These are phyloP conservation scores for Drosophila sp. DNA, from an alignment of 1,140 invertebrate genomes.

Conservation along the genomic window DNA sequence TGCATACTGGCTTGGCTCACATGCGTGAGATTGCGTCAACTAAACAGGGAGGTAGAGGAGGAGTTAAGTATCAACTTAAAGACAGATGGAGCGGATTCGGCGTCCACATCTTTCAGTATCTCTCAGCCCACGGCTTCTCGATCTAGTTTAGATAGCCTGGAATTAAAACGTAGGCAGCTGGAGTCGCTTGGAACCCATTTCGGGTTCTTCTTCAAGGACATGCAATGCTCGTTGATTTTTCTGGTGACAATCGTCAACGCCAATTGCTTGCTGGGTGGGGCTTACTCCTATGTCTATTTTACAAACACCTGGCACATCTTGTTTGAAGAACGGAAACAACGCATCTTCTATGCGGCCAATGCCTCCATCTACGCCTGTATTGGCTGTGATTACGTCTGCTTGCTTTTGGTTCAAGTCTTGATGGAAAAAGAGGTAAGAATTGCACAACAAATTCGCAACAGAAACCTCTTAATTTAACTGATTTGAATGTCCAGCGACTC, in stretches of 20 bases:
- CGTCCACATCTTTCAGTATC: slow-evolving; percentile 26
- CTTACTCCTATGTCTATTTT: slow-evolving; percentile 56
- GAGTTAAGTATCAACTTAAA: slow-evolving; percentile 17
- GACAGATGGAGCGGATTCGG: slow-evolving; percentile 20
- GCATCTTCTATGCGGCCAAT: slow-evolving; percentile 73
- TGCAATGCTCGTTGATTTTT: slow-evolving; percentile 57
- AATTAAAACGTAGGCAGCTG: slow-evolving; percentile 29
- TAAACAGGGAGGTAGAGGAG: slow-evolving; percentile 28
- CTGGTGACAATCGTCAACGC: slow-evolving; percentile 55
- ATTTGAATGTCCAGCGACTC: slow-evolving; percentile 23
- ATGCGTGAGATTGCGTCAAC: slow-evolving; percentile 24
- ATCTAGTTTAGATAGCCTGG: slow-evolving; percentile 24
- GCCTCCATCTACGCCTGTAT: slow-evolving; percentile 68
- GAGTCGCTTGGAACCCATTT: slow-evolving; percentile 36
- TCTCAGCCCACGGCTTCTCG: background rate
- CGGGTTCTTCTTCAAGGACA: slow-evolving; percentile 17
- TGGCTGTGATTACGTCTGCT: slow-evolving; percentile 57
- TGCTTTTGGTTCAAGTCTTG: slow-evolving; percentile 36
- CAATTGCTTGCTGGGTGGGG: slow-evolving; percentile 59
- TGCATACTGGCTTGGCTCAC: slow-evolving; percentile 50
- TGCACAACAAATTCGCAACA: background rate
- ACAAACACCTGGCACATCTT: slow-evolving; percentile 60
- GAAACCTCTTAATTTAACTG: background rate
- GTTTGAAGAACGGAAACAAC: slow-evolving; percentile 47
- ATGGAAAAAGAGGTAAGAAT: slow-evolving; percentile 54